Base-by-base conservation (phyloP, 2,797 vertebrate genomes). In the Rallus crepitans region DNA sequence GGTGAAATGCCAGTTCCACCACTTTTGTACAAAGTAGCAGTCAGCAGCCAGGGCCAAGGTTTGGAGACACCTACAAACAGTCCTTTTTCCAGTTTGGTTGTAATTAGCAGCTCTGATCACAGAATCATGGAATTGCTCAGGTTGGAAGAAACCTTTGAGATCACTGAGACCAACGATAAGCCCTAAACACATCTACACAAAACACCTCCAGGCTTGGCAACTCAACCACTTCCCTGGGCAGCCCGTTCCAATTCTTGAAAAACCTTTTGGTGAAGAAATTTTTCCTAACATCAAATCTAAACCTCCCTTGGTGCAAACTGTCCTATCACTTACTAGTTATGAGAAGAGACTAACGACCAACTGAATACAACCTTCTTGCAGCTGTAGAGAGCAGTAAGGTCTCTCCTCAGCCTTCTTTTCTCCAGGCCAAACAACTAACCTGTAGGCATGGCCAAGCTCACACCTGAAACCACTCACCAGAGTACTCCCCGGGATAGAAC, bases 191-290 rank as follows among this genome's bases (percentile, higher is more conserved):
- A 47, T 21, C 21, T 47, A 23, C 47, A 47, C 21, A 47, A 47
- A 47, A 47, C 47, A 47, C 20, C 47, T 47, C 47, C 47, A 23
- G 47, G 47, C 21, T 47, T 47, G 47, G 47, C 47, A 47, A 47
- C 47, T 47, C 47, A 47, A 47, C 47, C 47, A 47, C 47, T 47
- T 47, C 47, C 47, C 47, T 14, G 6, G 40, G 20, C 19, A 79
- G 17, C 5, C 18, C 45, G 8, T 68, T 76, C 23, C 61, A 88
- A 16, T 10, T 9, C 12, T 6, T 71, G 25, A 68, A 11, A 70
- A 57, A 18, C 4, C 4, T 23, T 56, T 25, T 1, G 0, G 8
- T 8, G 6, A 48, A 42, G 4, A 31, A 15, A 6, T 48, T 60
- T 82, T 85, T 52, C 42, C n/a, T 33, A 16, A 48, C 47, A 47